These are phyloP conservation scores for Noctua janthe DNA, from an alignment of 2,888 invertebrate species.

Conservation along the genomic window DNA sequence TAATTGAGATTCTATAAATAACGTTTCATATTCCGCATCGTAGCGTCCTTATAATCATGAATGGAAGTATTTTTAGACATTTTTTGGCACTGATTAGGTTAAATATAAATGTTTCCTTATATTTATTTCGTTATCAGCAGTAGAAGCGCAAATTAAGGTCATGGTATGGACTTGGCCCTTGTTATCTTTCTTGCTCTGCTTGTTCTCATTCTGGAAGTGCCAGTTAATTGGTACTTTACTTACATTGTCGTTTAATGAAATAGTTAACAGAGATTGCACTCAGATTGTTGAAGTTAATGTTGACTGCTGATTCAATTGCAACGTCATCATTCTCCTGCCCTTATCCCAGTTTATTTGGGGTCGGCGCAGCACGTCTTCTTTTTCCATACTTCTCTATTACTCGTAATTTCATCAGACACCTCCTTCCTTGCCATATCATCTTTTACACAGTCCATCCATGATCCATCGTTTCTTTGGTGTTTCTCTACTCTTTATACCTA, in stretches of 20 bases:
- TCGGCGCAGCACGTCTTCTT: too few relatives aligned
- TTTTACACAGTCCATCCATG: too few relatives aligned
- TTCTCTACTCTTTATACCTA: too few relatives aligned
- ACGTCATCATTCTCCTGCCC: background rate
- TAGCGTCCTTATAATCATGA: conserved; percentile 18
- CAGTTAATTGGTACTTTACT: conserved; percentile 27
- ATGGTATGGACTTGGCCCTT: conserved; percentile 54
- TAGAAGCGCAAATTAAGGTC: conserved; percentile 40
- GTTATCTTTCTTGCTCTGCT: conserved; percentile 47
- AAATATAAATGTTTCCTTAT: conserved; percentile 26
- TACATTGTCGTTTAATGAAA: conserved; percentile 27
- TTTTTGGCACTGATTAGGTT: conserved; percentile 20
- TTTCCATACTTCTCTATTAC: too few relatives aligned
- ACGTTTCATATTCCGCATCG: conserved; percentile 1
- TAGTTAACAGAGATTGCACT: conserved; percentile 1
- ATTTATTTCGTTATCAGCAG: conserved; percentile 49
- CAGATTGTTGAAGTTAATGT: conserved; percentile 11
- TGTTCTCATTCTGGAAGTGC: conserved; percentile 37
- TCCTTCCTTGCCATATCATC: too few relatives aligned
- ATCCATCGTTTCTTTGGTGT: too few relatives aligned
- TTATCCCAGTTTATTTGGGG: background rate
- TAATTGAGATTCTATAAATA: conserved; percentile 10
- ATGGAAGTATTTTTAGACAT: conserved; percentile 34
- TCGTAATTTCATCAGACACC: background rate
- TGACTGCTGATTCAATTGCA: background rate